Conservation (phyloP, 2,113 vertebrate species). For the Python bivittatus region DNA sequence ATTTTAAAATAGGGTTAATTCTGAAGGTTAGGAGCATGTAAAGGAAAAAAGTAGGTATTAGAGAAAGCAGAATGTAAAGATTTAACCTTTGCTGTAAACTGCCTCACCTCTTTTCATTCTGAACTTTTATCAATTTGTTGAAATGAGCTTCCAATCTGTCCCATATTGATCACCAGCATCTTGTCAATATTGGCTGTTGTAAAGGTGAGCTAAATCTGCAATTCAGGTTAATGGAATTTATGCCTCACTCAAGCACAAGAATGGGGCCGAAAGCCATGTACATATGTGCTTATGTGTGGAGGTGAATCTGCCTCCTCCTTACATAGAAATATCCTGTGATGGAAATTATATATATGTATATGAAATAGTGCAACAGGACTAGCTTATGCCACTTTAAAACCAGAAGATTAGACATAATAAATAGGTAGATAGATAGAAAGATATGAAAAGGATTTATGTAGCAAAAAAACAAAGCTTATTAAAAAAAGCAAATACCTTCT, state of each 20-base stretch:
- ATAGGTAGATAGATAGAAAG: no score
- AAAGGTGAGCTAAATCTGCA: conserved; percentile 64
- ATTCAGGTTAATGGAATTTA: conserved; percentile 59
- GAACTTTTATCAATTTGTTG: conserved; percentile 74
- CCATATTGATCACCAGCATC: conserved; percentile 61
- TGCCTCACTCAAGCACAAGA: conserved; percentile 28
- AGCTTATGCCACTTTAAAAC: neutral
- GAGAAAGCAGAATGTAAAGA: conserved; percentile 41
- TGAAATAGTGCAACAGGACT: neutral
- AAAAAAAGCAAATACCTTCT: neutral
- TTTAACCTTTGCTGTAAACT: conserved; percentile 69
- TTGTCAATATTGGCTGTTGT: conserved; percentile 61
- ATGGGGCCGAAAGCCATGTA: conserved; percentile 3
- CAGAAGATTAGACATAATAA: neutral
- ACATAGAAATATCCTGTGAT: neutral
- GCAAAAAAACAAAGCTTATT: neutral
- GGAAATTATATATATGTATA: neutral
- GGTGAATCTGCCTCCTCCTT: conserved; percentile 31
- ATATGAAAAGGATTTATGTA: neutral
- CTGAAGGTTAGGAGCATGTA: conserved; percentile 42
- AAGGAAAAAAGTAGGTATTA: conserved; percentile 31
- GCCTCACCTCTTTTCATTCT: conserved; percentile 61
- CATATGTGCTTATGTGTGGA: conserved; percentile 5
- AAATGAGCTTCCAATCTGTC: conserved; percentile 71
- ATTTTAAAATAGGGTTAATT: conserved; percentile 27